These are phyloP conservation scores for Nematopogon swammerdamellus DNA, from an alignment of 2,888 invertebrate species.

Conservation along the genomic window DNA sequence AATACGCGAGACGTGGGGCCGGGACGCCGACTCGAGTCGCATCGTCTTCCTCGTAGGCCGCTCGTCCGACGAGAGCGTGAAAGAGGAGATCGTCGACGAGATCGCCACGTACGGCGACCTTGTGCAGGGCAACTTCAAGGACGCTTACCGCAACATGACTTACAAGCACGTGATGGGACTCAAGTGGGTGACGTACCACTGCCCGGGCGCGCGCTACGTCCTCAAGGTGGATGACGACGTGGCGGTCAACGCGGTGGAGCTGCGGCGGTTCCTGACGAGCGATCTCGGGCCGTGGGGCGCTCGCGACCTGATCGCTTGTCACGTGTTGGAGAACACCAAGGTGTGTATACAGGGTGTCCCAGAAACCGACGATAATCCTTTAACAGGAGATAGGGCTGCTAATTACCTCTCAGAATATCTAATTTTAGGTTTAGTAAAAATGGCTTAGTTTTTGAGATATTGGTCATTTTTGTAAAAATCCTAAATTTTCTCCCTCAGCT, in stretches of 20 bases:
- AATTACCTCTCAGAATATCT: no score
- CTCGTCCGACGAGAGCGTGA: constrained; percentile 27
- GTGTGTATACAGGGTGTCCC: no score
- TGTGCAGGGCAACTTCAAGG: constrained; percentile 72
- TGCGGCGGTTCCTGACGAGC: constrained; percentile 56
- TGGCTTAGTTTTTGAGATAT: no score
- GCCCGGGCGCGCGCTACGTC: constrained; percentile 63
- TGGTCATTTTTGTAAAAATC: no score
- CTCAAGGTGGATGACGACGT: constrained; percentile 78
- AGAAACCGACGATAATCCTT: no score
- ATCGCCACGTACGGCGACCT: constrained; percentile 61
- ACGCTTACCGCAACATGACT: constrained; percentile 78
- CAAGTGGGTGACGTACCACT: constrained; percentile 72
- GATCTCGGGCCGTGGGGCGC: constrained; percentile 60
- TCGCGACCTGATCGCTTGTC: constrained; percentile 62
- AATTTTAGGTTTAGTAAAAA: no score
- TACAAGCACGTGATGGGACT: constrained; percentile 82
- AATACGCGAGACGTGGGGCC: constrained; percentile 75
- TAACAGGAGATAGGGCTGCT: no score
- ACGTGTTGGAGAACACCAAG: constrained; percentile 39
- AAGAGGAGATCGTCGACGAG: constrained; percentile 54
- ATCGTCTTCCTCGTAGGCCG: constrained; percentile 67
- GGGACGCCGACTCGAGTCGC: constrained; percentile 45
- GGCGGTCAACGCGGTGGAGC: constrained; percentile 64
- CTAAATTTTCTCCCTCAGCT: no score